phyloP scores from a whole-genome alignment of 2,888 invertebrate genomes.

The Lingula anatina region DNA sequence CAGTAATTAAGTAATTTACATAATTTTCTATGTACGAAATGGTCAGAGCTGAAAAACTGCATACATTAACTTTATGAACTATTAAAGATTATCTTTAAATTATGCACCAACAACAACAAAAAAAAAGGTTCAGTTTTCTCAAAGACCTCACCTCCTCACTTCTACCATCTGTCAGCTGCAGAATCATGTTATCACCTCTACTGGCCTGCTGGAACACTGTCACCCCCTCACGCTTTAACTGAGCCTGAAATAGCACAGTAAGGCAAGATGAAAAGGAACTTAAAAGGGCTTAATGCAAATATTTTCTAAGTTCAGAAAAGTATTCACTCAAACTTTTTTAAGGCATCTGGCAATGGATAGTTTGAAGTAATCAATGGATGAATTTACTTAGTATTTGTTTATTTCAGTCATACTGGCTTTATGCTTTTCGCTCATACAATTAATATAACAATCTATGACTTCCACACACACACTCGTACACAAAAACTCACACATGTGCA shows the following conservation, averaged over 20 bases:
- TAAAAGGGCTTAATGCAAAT: not conserved
- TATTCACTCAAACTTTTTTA: no score
- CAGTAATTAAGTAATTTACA: no score
- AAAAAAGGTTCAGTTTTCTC: not conserved
- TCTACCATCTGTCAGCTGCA: conserved; percentile 54
- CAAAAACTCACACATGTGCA: conserved; percentile 13
- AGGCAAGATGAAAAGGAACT: not conserved
- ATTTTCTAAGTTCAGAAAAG: not conserved
- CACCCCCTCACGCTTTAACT: conserved; percentile 65
- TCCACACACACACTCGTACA: not conserved
- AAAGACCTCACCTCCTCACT: not conserved
- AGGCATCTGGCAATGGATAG: no score
- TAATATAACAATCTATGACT: not conserved
- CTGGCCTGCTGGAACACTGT: conserved; percentile 85
- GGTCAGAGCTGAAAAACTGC: no score
- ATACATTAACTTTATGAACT: no score
- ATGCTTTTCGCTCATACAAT: no score
- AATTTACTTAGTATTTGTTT: no score
- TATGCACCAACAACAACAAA: not conserved
- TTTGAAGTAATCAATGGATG: no score
- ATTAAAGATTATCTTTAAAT: conserved; percentile 2
- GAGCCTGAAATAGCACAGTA: conserved; percentile 55
- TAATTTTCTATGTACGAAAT: no score
- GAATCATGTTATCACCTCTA: conserved; percentile 75
- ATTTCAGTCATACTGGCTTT: no score